Conservation (phyloP, 2,888 invertebrate species). For the Rhorus exstirpatorius region DNA sequence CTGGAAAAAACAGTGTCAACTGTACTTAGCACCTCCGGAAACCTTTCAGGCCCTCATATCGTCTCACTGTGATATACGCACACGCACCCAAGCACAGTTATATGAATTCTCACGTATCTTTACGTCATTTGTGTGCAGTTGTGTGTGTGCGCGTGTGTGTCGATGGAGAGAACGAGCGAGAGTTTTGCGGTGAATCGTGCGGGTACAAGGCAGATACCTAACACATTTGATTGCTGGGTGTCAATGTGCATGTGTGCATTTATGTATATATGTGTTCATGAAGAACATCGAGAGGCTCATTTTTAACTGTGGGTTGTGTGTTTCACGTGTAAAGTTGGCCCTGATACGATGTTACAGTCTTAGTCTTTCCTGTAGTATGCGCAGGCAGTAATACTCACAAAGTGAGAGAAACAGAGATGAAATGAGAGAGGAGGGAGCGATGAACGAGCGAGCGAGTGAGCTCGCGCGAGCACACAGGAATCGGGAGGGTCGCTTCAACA, state of each 20-base stretch:
- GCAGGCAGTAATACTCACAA: constrained; percentile 20
- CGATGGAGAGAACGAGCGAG: constrained; percentile 10
- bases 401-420: constrained; percentile 8
- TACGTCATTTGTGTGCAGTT: constrained; percentile 17
- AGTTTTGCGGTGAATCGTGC: constrained; percentile 23
- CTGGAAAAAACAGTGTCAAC: constrained; percentile 1
- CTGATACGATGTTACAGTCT: constrained; percentile 83
- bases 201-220: not conserved
- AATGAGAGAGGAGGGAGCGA: not conserved
- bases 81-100: not conserved
- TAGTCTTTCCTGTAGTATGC: constrained; percentile 50
- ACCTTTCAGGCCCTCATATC: not conserved
- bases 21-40: constrained; percentile 32
- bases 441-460: constrained; percentile 37
- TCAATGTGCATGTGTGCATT: constrained; percentile 5
- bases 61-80: not conserved
- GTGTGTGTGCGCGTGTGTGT: not conserved
- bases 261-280: not conserved
- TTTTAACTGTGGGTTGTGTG: constrained; percentile 58
- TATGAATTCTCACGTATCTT: constrained; percentile 2
- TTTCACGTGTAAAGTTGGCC: constrained; percentile 72
- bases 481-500: constrained; percentile 84
- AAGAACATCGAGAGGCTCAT: constrained; percentile 25
- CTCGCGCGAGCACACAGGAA: constrained; percentile 73
- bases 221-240: not conserved